phyloP scores from a whole-genome alignment of 1,140 invertebrate genomes.

The Cherax destructor region DNA sequence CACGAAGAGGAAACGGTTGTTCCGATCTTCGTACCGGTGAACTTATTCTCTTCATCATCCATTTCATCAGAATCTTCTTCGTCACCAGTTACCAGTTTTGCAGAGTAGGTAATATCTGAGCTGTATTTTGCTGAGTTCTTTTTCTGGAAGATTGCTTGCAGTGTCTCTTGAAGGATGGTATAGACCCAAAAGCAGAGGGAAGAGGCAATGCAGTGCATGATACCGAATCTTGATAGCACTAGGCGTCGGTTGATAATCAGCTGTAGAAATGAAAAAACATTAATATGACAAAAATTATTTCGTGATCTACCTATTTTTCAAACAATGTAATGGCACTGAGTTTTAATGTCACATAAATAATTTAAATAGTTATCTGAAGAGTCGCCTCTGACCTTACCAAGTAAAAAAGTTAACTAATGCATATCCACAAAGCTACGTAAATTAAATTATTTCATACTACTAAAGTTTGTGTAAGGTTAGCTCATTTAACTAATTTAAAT shows the following conservation, averaged over 20 bases:
- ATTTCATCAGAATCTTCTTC: slow-evolving; percentile 61
- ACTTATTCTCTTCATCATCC: slow-evolving; percentile 51
- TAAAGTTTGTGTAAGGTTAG: too few species aligned
- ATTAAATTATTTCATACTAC: too few species aligned
- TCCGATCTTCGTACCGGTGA: slow-evolving; percentile 15
- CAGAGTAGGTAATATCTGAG: slow-evolving; percentile 6
- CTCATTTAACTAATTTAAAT: not conserved
- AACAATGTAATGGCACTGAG: too few species aligned
- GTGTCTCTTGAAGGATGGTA: slow-evolving; percentile 83
- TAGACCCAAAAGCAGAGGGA: slow-evolving; percentile 85
- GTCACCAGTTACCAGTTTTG: slow-evolving; percentile 5
- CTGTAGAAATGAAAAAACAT: slow-evolving; percentile 73
- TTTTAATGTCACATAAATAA: too few species aligned
- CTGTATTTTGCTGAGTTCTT: slow-evolving; percentile 20
- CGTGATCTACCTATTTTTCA: too few species aligned
- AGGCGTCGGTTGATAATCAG: slow-evolving; percentile 80
- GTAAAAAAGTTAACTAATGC: too few species aligned
- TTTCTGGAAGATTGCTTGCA: slow-evolving; percentile 75
- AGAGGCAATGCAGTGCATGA: slow-evolving; percentile 85
- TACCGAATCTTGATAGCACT: slow-evolving; percentile 81
- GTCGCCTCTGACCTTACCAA: too few species aligned
- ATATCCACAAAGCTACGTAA: too few species aligned
- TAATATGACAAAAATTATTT: too few species aligned
- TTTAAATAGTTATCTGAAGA: too few species aligned
- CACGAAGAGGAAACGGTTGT: slow-evolving; percentile 25